Percentiles rank a stretch among this genome's conserved stretches.
phyloP scores from a whole-genome alignment of 2,888 invertebrate genomes.

The Orthosia gothica region DNA sequence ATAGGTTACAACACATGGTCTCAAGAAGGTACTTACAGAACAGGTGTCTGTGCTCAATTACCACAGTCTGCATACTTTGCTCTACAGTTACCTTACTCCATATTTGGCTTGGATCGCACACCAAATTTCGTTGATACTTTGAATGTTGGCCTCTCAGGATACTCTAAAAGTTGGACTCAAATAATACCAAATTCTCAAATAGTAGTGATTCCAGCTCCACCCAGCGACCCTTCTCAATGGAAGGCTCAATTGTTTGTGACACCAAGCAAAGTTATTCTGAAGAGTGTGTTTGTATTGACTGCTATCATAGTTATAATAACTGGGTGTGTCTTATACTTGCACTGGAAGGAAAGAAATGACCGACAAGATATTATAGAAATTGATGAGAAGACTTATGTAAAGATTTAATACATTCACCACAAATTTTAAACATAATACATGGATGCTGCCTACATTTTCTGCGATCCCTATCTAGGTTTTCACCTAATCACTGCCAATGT shows the following conservation, averaged over 20 bases:
- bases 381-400: slow-evolving; percentile 87
- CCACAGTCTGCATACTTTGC: slow-evolving; percentile 98
- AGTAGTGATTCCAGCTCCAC: slow-evolving; percentile 97
- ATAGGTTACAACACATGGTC: slow-evolving; percentile 97
- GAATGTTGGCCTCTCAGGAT: slow-evolving; percentile 95
- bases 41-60: slow-evolving; percentile 96
- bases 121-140: slow-evolving; percentile 99
- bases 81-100: slow-evolving; percentile 98
- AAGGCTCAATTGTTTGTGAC: slow-evolving; percentile 98
- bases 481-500: too few relatives aligned
- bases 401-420: slow-evolving; percentile 73
- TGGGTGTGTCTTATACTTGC: slow-evolving; percentile 96
- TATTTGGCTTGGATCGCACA: slow-evolving; percentile 99
- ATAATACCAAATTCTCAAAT: slow-evolving; percentile 99
- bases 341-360: slow-evolving; percentile 96
- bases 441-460: too few relatives aligned
- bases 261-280: slow-evolving; percentile 97
- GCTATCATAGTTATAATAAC: slow-evolving; percentile 97
- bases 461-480: too few relatives aligned
- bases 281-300: slow-evolving; percentile 97
- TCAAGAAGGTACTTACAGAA: slow-evolving; percentile 96
- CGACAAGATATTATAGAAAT: slow-evolving; percentile 89
- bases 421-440: too few relatives aligned
- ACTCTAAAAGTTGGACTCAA: slow-evolving; percentile 95
- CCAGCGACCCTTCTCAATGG: slow-evolving; percentile 95